Base-by-base conservation (phyloP, 2,888 invertebrate genomes). In the Philopedon plagiatum region DNA sequence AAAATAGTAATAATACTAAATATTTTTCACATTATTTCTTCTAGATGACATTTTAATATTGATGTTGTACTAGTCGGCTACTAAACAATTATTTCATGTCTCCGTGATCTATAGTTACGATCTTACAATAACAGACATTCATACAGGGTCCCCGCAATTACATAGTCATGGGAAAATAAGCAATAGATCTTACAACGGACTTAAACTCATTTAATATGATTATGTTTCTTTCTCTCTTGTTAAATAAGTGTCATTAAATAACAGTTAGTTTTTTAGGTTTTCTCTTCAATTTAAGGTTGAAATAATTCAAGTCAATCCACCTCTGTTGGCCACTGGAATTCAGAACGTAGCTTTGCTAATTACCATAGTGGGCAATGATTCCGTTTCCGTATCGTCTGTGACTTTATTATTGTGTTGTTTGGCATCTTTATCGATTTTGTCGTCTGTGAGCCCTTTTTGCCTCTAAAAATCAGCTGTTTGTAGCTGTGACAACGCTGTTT, bases 151-250 rank as follows among this genome's bases (percentile, higher is more conserved):
- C 46, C 61, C 34, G 23, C 67, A 68, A 74, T 74, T 74, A 74
- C 56, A n/a, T 54, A 39, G 73, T 75, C 75, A 73, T 75, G 75
- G 75, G 75, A 75, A 74, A 41, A 29, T 71, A 71, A 57, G 51
- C 74, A 71, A 62, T 62, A 72, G 65, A 61, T 63, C 54, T 34
- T 68, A 56, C 56, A 56, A 34, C 56, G 65, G 56, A 49, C 46
- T 19, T 29, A 4, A 61, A 39, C 37, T 21, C 34, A 15, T 23
- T 15, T 19, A n/a, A 18, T 44, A 26, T 62, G 5, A 29, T 34
- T 44, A 46, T 11, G 49, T 19, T 8, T 46, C 49, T 51, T 18
- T 23, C 2, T 51, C 29, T 51, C n/a, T n/a, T n/a, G n/a, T 51
- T 11, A 51, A 51, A 51, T 51, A 26, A 29, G 29, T 51, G 51